Base-by-base conservation (phyloP, 1,140 invertebrate species). In the Heterodera schachtii region DNA sequence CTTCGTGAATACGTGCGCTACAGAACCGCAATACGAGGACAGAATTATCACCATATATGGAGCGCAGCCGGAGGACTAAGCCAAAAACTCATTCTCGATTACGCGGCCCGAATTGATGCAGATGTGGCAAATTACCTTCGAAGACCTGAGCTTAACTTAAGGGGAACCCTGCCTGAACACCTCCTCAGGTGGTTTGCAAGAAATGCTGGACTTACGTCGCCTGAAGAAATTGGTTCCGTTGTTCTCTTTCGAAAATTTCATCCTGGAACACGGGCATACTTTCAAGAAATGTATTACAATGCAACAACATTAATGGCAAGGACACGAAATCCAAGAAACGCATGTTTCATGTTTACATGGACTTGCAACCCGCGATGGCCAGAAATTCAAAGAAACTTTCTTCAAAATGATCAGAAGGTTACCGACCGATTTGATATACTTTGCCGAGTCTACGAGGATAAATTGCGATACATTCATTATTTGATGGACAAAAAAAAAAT, bases 241-340 rank as follows among this genome's bases (percentile, higher is more conserved):
- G 74, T 75, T 5, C 16, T 75, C 31, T 75, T 52, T 7, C 31
- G 74, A 6, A 75, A 75, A n/a, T 2, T 41, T 4, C 52, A 75
- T 31, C 74, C 74, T 6, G 74, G 74, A 2, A 75, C 74, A 4
- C 13, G 74, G 0, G 31, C 74, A 5, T 75, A 75, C 4, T 75
- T 75, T 13, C 73, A 74, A 11, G 73, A 74, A 2, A 74, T 46
- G 43, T 74, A 52, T 11, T 74, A 74, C 9, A 46, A 75, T 7
- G 74, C 74, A 5, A 75, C 74, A n/a, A n/a, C 3, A 75, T 19
- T 19, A 75, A 75, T 75, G 43, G 74, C 74, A 16, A 6, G 74
- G 2, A 16, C 19, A 8, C n/a, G n/a, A n/a, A n/a, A n/a, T n/a
- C 46, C 74, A 4, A 16, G 46, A 13, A 60, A 43, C n/a, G 74